A percentile compares a stretch with the other conserved stretches of the same genome.
These are phyloP conservation scores for Neotragus pygmaeus DNA, from an alignment of 2,113 vertebrate species.

Conservation along the genomic window DNA sequence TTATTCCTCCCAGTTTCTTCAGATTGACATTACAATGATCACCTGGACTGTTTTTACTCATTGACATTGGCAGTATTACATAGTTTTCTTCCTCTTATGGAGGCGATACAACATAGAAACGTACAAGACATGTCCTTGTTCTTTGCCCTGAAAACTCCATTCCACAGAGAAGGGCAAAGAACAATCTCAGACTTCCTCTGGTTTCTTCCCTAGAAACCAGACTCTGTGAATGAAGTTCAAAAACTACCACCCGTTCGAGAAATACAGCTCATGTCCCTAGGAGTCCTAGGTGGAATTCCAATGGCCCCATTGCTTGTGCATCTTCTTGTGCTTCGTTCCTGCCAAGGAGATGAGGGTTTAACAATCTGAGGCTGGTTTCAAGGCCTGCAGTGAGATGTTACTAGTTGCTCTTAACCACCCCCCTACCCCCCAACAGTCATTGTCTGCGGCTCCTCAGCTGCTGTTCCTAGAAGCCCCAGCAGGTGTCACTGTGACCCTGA, in stretches of 20 bases:
- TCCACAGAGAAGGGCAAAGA: neutral
- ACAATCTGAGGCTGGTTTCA: neutral
- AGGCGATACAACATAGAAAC: neutral
- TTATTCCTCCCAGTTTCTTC: neutral
- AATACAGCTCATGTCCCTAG: neutral
- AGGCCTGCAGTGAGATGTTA: neutral
- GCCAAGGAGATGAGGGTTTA: neutral
- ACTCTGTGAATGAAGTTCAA: neutral
- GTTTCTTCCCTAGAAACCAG: neutral
- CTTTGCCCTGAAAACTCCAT: neutral
- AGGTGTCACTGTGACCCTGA: slow-evolving; percentile 66
- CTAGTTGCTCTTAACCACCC: neutral
- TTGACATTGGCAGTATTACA: neutral
- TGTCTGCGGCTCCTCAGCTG: neutral
- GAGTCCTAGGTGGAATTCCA: neutral
- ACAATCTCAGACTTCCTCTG: neutral
- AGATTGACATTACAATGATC: neutral
- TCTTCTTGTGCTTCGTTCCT: neutral
- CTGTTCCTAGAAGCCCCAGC: slow-evolving; percentile 24
- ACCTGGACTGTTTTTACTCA: neutral
- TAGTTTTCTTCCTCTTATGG: neutral
- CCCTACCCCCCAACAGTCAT: neutral
- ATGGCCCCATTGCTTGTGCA: neutral
- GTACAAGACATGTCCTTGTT: neutral
- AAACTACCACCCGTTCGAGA: neutral